These are phyloP conservation scores for Mus minutoides DNA, from an alignment of 2,797 vertebrate genomes.

Conservation along the genomic window DNA sequence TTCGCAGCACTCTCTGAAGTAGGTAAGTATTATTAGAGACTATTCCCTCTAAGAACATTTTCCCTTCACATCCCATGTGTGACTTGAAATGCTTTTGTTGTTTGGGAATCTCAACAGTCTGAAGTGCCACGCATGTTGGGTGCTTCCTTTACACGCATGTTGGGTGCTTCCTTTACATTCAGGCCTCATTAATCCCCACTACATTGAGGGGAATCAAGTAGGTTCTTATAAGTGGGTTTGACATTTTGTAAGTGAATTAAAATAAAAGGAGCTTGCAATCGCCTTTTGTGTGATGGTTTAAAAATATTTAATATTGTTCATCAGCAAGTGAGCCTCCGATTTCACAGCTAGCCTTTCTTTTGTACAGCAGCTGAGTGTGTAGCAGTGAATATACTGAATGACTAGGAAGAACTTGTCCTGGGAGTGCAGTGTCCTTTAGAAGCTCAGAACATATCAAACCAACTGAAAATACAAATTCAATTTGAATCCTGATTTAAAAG, in stretches of 20 bases:
- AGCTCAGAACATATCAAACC: conserved; percentile 16
- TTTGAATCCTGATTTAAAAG: conserved; percentile 52
- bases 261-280: conserved; percentile 30
- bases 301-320: conserved; percentile 62
- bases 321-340: not conserved
- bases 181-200: not conserved
- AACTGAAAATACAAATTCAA: conserved; percentile 22
- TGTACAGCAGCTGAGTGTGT: not conserved
- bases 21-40: conserved; percentile 76
- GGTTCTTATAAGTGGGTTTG: conserved; percentile 44
- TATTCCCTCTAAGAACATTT: conserved; percentile 74
- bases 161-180: conserved; percentile 7
- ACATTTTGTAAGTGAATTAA: conserved; percentile 63
- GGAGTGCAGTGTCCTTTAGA: not conserved
- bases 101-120: conserved; percentile 64
- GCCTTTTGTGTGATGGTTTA: conserved; percentile 52
- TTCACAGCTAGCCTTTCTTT: conserved; percentile 49
- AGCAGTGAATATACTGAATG: not conserved
- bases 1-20: conserved; percentile 75
- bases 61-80: conserved; percentile 60
- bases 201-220: conserved; percentile 12
- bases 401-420: not conserved
- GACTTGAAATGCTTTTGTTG: conserved; percentile 76
- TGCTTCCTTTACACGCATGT: not conserved
- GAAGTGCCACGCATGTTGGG: conserved; percentile 16